Evolutionary conservation across 2,797 vertebrate genomes (phyloP).

Genomic region (Australoheros facetus): DNA sequence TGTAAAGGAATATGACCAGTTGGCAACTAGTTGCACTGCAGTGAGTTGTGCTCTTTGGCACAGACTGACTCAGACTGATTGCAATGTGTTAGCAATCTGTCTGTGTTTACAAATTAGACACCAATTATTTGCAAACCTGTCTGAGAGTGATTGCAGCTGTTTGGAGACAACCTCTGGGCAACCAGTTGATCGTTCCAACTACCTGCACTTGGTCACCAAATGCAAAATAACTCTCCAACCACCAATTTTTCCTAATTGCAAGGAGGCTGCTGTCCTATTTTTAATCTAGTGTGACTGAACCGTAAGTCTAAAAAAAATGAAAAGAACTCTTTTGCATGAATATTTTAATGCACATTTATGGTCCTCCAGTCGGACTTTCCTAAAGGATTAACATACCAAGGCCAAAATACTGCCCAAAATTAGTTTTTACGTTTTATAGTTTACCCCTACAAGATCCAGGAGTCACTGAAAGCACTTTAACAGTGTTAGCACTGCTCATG

Average conservation of each 20-base stretch:
- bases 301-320: neutral
- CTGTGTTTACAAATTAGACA: too few relatives aligned
- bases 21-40: too few relatives aligned
- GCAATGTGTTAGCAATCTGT: too few relatives aligned
- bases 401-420: neutral
- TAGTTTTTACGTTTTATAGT: neutral
- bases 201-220: neutral
- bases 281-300: neutral
- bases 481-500: neutral
- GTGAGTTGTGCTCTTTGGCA: too few relatives aligned
- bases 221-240: accelerated
- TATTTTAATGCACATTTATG: neutral
- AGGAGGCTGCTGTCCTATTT: neutral
- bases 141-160: too few relatives aligned
- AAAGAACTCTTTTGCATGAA: neutral
- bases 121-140: too few relatives aligned
- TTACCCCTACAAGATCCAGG: neutral
- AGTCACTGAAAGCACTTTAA: neutral
- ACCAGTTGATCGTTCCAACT: neutral
- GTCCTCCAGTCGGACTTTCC: neutral
- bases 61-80: too few relatives aligned
- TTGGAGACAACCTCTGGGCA: neutral
- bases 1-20: too few relatives aligned
- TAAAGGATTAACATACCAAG: neutral
- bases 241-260: neutral